Evolutionary conservation across 2,797 vertebrate genomes (phyloP).

Genomic region (Tolypeutes matacus): DNA sequence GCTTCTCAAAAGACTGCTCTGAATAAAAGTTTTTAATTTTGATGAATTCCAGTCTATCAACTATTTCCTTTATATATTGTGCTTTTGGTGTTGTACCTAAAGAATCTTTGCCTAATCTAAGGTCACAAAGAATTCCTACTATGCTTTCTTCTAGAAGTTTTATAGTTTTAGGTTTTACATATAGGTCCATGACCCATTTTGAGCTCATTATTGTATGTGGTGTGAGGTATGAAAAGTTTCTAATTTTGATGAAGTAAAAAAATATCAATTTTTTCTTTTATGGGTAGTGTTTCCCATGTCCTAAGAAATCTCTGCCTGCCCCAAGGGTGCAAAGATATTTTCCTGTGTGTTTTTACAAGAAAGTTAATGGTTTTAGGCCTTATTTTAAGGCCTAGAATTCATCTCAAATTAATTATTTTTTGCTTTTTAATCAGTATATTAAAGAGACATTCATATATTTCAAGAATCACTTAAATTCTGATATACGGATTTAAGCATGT

Average conservation of each 20-base stretch:
- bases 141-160: constrained; percentile 24
- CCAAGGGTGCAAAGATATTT: background rate
- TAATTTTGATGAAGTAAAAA: background rate
- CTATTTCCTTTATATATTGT: background rate
- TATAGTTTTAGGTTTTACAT: constrained; percentile 19
- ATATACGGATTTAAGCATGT: no score
- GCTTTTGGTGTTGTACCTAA: background rate
- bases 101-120: background rate
- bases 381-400: background rate
- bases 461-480: no score
- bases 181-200: background rate
- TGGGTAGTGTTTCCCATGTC: background rate
- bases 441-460: no score
- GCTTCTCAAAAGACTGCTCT: no score
- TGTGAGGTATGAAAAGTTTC: background rate
- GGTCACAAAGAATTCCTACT: background rate
- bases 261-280: background rate
- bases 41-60: background rate
- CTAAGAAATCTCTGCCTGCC: constrained; percentile 12
- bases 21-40: background rate
- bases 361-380: background rate
- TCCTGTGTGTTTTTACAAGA: background rate
- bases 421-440: no score
- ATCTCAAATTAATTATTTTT: background rate
- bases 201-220: background rate